These are phyloP conservation scores for Rhinoraja longicauda DNA, from an alignment of 2,797 vertebrate species.

Conservation along the genomic window DNA sequence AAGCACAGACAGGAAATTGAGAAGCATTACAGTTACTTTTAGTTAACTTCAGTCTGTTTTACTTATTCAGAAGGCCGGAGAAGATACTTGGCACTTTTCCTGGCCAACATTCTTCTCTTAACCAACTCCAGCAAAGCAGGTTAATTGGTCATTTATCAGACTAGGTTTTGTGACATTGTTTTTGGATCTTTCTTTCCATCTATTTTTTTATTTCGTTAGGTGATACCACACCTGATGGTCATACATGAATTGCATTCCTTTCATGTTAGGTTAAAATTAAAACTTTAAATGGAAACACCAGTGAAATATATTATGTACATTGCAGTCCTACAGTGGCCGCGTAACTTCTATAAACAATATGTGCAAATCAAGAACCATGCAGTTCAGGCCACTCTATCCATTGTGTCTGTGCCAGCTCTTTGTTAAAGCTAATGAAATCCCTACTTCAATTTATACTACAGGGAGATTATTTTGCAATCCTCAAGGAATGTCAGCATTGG, in stretches of 20 bases:
- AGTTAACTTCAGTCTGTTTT: background rate
- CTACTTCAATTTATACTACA: background rate
- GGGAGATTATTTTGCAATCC: background rate
- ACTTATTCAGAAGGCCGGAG: background rate
- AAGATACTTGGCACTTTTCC: background rate
- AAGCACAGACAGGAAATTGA: background rate
- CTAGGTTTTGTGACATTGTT: background rate
- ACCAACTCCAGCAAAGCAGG: background rate
- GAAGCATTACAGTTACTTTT: background rate
- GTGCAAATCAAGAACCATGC: background rate
- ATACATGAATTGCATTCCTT: background rate
- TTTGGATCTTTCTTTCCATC: background rate
- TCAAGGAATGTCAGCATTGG: background rate
- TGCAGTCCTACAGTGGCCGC: background rate
- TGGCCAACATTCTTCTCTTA: background rate
- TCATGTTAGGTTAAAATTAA: background rate
- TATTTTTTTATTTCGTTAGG: background rate
- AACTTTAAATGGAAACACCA: background rate
- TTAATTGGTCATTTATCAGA: background rate
- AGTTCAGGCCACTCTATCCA: background rate
- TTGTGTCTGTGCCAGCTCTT: background rate
- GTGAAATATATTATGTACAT: background rate
- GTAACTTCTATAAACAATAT: background rate
- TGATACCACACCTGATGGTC: background rate
- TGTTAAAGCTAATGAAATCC: background rate